A percentile compares a stretch with the other conserved stretches of the same genome.
Conservation (phyloP, 2,113 vertebrate species). For the Probosciger aterrimus region DNA sequence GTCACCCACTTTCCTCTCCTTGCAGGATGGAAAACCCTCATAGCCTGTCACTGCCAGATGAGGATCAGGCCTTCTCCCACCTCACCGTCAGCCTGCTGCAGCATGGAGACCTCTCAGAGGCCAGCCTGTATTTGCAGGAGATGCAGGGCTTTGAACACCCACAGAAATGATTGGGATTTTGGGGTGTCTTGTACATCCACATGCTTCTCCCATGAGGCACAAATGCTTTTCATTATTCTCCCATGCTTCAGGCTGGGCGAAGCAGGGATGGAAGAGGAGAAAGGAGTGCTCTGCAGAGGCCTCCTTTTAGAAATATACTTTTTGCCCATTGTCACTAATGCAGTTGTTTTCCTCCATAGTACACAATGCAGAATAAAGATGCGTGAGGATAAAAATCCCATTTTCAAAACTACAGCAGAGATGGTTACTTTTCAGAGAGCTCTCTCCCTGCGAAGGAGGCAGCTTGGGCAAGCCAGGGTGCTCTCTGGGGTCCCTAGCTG, state of each 20-base stretch:
- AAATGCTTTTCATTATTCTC: not conserved
- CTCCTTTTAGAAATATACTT: not conserved
- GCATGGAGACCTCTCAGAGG: not conserved
- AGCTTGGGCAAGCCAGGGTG: not conserved
- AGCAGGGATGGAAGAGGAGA: not conserved
- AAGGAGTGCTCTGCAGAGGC: not conserved
- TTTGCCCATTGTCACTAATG: not conserved
- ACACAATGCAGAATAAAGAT: not conserved
- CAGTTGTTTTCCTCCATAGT: not conserved
- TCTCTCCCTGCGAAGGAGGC: not conserved
- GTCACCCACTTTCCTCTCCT: not conserved
- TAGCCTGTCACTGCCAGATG: fast-evolving
- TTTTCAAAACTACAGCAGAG: not conserved
- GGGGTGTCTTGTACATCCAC: not conserved
- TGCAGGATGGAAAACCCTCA: not conserved
- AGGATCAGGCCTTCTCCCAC: not conserved
- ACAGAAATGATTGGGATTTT: not conserved
- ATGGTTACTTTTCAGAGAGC: not conserved
- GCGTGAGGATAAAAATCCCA: fast-evolving
- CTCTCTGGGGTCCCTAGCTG: not conserved
- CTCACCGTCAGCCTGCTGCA: not conserved
- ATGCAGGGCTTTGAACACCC: not conserved
- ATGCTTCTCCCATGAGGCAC: not conserved
- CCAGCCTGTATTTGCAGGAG: not conserved
- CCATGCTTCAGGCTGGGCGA: not conserved